phyloP scores from a whole-genome alignment of 2,113 vertebrate genomes.

The Sminthopsis crassicaudata region DNA sequence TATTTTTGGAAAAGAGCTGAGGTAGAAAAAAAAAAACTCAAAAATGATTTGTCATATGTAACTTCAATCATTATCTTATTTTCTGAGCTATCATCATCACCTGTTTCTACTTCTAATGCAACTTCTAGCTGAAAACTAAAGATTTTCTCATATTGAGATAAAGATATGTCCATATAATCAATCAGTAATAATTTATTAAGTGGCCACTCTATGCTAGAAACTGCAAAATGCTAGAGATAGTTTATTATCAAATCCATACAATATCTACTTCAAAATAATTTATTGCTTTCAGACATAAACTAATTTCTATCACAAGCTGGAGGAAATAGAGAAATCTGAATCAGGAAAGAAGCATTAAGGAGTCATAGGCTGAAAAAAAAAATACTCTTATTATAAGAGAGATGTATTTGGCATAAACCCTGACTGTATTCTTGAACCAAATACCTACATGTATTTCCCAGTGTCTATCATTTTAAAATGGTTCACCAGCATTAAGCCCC shows the following conservation, averaged over 20 bases:
- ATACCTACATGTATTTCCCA: background rate
- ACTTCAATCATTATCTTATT: background rate
- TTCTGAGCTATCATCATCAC: background rate
- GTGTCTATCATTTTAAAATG: background rate
- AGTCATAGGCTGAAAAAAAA: background rate
- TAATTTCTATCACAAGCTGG: background rate
- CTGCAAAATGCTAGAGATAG: background rate
- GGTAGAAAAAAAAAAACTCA: background rate
- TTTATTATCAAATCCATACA: background rate
- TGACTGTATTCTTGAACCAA: background rate
- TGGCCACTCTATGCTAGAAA: background rate
- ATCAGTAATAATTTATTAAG: background rate
- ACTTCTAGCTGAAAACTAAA: background rate
- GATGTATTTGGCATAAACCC: background rate
- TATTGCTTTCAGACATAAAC: background rate
- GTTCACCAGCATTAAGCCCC: background rate
- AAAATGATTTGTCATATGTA: background rate
- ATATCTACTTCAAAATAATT: background rate
- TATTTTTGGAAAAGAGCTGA: background rate
- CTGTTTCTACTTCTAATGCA: background rate
- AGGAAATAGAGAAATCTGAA: background rate
- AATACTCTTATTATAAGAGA: background rate
- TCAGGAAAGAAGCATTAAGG: background rate
- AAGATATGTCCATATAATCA: background rate
- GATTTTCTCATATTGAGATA: background rate